These are phyloP conservation scores for Leptinotarsa defecta DNA, from an alignment of 1,140 invertebrate species.

Conservation along the genomic window DNA sequence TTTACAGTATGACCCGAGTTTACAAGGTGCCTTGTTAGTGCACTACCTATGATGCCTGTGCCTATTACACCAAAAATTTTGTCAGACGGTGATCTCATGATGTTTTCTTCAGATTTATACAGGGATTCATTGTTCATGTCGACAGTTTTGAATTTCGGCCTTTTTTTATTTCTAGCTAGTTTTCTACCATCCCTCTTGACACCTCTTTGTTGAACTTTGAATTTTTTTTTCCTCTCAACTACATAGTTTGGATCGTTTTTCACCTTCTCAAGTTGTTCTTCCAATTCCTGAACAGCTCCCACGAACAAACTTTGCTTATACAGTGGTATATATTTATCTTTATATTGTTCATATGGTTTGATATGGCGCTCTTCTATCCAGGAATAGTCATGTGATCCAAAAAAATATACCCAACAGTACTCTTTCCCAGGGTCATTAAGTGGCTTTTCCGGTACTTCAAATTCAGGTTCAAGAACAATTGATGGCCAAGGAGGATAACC, in stretches of 20 bases:
- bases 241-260: conserved; percentile 19
- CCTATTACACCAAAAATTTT: conserved; percentile 93
- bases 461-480: conserved; percentile 74
- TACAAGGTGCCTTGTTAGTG: conserved; percentile 92
- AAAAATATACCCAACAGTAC: conserved; percentile 85
- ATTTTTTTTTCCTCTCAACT: neutral
- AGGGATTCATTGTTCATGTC: neutral
- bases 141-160: neutral
- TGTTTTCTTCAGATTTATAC: neutral
- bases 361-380: conserved; percentile 89
- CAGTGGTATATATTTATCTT: conserved; percentile 77
- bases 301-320: conserved; percentile 81
- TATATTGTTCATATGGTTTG: conserved; percentile 81
- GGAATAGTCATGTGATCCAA: conserved; percentile 90
- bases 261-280: conserved; percentile 64
- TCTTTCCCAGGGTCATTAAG: conserved; percentile 65
- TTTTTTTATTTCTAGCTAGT: neutral
- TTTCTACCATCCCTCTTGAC: neutral
- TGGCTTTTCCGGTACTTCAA: conserved; percentile 61
- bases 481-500: conserved; percentile 92
- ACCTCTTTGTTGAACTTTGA: neutral
- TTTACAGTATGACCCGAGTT: conserved; percentile 92
- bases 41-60: conserved; percentile 93
- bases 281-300: conserved; percentile 84
- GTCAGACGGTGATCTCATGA: conserved; percentile 62